A percentile compares a stretch with the other conserved stretches of the same genome.
Conservation (phyloP, 2,888 invertebrate species). For the Drosophila macrospina region DNA sequence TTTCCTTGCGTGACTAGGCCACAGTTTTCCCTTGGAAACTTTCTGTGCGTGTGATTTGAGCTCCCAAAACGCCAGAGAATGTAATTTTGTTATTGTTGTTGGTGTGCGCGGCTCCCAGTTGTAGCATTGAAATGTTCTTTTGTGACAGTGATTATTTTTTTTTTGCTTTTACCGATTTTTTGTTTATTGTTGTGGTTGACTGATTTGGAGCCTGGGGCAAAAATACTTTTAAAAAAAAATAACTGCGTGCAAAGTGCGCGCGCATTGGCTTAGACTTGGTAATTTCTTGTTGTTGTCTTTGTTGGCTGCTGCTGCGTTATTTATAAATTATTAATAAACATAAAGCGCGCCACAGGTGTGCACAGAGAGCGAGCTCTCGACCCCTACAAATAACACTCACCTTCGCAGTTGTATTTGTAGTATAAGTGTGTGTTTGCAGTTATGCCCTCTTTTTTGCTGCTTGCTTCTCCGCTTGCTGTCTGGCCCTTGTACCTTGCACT, state of each 20-base stretch:
- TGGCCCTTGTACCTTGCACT: conserved; percentile 37
- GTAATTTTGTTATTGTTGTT: conserved; percentile 21
- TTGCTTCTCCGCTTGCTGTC: conserved; percentile 30
- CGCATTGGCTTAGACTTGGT: conserved; percentile 28
- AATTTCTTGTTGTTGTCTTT: conserved; percentile 29
- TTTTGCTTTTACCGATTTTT: conserved; percentile 3
- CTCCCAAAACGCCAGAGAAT: conserved; percentile 43
- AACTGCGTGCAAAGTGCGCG: conserved; percentile 36
- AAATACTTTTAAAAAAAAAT: conserved; percentile 3
- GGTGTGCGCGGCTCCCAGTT: conserved; percentile 42
- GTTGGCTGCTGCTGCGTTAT: conserved; percentile 44
- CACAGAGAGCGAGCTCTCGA: conserved; percentile 43
- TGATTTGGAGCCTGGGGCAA: conserved; percentile 36
- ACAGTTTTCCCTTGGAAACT: conserved; percentile 23
- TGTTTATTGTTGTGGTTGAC: conserved; percentile 13
- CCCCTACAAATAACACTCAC: conserved; percentile 26
- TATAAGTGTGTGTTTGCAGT: conserved; percentile 15
- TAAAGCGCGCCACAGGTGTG: conserved; percentile 77
- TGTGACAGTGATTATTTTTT: conserved; percentile 23
- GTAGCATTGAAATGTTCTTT: conserved; percentile 49
- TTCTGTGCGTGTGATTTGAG: conserved; percentile 38
- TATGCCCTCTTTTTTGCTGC: conserved; percentile 24
- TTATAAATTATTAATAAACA: conserved; percentile 79
- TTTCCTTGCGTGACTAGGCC: conserved; percentile 54
- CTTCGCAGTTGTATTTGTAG: conserved; percentile 41